Base-by-base conservation (phyloP, 92 coral and sea anemone species). In the Scolanthus callimorphus region DNA sequence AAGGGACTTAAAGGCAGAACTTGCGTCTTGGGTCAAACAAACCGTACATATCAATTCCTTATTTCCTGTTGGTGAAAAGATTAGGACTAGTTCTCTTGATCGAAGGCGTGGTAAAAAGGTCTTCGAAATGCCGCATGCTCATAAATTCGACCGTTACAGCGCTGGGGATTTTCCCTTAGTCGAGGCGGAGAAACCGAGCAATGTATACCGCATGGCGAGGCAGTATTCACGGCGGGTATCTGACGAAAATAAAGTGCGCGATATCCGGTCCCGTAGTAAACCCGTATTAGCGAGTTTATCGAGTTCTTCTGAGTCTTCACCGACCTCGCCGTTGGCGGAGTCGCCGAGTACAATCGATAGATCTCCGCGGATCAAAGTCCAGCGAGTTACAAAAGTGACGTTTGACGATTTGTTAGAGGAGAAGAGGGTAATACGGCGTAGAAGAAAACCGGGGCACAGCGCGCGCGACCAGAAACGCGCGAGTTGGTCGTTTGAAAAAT, bases 401-500 rank as follows among this genome's bases (percentile, higher is more conserved):
- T 73, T 87, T 43, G 80, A 67, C 50, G 73, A 71, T 27, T 59
- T 62, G 31, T 77, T 82, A 13, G 70, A 76, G 3, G 80, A 66
- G 37, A 60, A 66, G 22, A 67, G 54, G 21, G 83, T 83, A 2
- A 57, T 79, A 39, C 84, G 89, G 37, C 85, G 89, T 26, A 63
- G 90, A 22, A 78, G 85, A 49, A 76, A 71, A 20, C 67, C 79
- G 21, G 82, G 90, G 2, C 82, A 67, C 17, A 59, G 83, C 34
- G 50, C 73, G 65, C 83, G 78, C 11, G 71, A 49, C 8, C 58
- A 53, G 1, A 66, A 75, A 12, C 89, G 95, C 1, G 70, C 81
- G 11, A 87, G 95, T 58, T 87, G 86, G 86, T 82, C 95, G 19
- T 74, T 56, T 28, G 86, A 87, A 38, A 84, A 87, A 38, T 71